phyloP scores from a whole-genome alignment of 2,113 vertebrate genomes.

The Halcyon senegalensis region DNA sequence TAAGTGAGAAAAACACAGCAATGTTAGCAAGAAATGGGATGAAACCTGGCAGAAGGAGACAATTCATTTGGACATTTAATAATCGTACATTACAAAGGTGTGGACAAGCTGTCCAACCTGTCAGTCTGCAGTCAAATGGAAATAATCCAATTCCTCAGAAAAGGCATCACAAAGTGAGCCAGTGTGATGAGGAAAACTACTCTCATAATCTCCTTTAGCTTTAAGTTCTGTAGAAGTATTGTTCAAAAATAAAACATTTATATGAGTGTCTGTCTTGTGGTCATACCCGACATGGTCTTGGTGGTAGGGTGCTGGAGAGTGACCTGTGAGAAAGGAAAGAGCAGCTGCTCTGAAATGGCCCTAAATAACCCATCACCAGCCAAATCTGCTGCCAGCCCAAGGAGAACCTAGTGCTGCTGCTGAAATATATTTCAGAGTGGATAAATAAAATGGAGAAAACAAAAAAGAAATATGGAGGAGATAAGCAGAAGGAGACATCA shows the following conservation, averaged over 20 bases:
- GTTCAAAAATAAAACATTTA: neutral
- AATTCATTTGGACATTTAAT: neutral
- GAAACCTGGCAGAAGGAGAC: neutral
- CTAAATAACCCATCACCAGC: neutral
- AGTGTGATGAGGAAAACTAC: neutral
- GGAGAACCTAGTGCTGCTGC: neutral
- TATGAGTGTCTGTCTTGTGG: neutral
- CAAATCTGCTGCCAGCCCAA: neutral
- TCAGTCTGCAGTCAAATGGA: neutral
- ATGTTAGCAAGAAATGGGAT: neutral
- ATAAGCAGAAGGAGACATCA: neutral
- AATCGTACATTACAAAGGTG: neutral
- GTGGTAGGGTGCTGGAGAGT: neutral
- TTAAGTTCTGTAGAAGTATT: neutral
- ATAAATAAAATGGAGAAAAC: neutral
- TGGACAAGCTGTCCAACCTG: neutral
- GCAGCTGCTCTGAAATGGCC: neutral
- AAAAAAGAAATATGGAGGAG: neutral
- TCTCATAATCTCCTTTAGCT: neutral
- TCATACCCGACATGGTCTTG: neutral
- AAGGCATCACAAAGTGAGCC: neutral
- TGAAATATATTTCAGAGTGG: neutral
- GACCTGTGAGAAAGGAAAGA: rapidly evolving
- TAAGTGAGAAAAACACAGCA: neutral
- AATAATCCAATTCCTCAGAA: neutral